Base-by-base conservation (phyloP, 2,797 vertebrate species). In the Poeciliopsis paucimaculata region DNA sequence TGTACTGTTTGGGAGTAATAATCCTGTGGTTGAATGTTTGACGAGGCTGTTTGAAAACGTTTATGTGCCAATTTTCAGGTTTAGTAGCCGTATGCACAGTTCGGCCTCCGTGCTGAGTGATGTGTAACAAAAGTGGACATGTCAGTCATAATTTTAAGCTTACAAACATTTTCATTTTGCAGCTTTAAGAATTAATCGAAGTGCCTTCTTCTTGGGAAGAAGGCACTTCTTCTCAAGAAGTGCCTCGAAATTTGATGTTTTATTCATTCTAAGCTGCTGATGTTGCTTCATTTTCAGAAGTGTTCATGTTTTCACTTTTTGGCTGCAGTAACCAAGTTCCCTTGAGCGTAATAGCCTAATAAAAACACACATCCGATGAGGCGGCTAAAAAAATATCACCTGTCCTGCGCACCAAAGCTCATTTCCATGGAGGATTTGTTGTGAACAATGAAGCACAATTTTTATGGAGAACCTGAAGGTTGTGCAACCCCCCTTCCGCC, bases 401-500 rank as follows among this genome's bases (percentile, higher is more conserved):
- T 70, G 73, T 73, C 79, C 70, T 66, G 12, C 45, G 70, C 84
- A 87, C 82, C 78, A 77, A 41, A 57, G 60, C 72, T 90, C 79
- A 89, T 89, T 86, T 82, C 78, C 87, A 86, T 75, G 45, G 77
- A 86, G 64, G 68, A 79, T 73, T 76, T 82, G 36, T 82, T 72
- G 80, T 7, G 77, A 82, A 78, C 72, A 47, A 51, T n/a, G 47
- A 77, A 73, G 87, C 62, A 53, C 77, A 47, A 3, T 82, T 87
- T 78, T 76, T 72, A 77, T 23, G 15, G 77, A 78, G 55, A 68
- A 79, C 80, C 71, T 90, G 74, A 84, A 88, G 79, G 77, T 77
- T 86, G 55, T 66, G 77, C 45, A 31, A 5, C 28, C 11, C 13
- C 2, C 31, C 16, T 31, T 34, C 16, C 31, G 18, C 60, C 31